phyloP scores from a whole-genome alignment of 2,888 invertebrate genomes.

The Tupiocoris notatus region DNA sequence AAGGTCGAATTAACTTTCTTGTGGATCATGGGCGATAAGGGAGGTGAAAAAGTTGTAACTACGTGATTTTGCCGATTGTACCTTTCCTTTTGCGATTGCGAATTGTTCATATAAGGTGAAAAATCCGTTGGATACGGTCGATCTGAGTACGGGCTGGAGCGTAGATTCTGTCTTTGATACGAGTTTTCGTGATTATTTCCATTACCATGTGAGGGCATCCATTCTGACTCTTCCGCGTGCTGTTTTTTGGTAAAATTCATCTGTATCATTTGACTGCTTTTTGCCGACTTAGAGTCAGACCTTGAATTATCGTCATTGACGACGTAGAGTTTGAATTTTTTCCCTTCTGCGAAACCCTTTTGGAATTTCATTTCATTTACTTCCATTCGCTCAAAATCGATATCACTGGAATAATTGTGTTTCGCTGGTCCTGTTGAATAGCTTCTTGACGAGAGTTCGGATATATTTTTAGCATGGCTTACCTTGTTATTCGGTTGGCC shows the following conservation, averaged over 20 bases:
- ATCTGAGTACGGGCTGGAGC: neutral
- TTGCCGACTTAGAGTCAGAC: neutral
- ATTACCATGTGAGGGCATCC: neutral
- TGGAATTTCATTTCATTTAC: slow-evolving; percentile 13
- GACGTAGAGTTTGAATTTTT: slow-evolving; percentile 11
- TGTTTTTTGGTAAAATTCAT: neutral
- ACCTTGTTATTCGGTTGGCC: neutral
- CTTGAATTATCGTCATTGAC: neutral
- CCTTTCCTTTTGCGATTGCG: neutral
- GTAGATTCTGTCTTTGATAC: neutral
- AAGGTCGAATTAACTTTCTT: neutral
- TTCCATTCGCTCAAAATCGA: neutral
- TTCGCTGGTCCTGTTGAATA: neutral
- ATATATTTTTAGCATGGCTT: neutral
- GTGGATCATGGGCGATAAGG: neutral
- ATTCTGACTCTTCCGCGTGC: neutral
- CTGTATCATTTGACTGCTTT: neutral
- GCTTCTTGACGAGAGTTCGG: neutral
- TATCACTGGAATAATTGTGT: neutral
- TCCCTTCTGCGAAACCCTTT: neutral
- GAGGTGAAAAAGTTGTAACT: neutral
- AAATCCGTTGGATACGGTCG: neutral
- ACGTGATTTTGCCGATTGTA: neutral
- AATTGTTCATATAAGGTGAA: neutral
- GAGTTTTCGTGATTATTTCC: neutral